phyloP scores from a whole-genome alignment of 2,888 invertebrate genomes.

The Nomada fucata region DNA sequence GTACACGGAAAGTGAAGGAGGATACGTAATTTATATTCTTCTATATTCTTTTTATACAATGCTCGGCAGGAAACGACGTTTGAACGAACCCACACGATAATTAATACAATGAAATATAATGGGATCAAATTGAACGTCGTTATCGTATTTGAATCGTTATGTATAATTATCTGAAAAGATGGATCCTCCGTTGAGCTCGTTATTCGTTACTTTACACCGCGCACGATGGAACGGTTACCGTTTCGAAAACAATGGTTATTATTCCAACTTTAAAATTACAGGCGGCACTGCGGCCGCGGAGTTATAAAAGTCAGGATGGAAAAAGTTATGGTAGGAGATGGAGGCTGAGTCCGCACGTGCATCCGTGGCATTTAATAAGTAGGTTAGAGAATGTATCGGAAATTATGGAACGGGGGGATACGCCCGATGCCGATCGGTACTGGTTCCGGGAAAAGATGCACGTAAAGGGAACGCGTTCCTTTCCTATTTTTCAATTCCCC shows the following conservation, averaged over 20 bases:
- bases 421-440: slow-evolving; percentile 41
- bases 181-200: background rate
- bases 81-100: too few species aligned
- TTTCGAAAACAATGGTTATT: slow-evolving; percentile 7
- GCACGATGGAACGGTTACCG: background rate
- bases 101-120: too few species aligned
- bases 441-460: slow-evolving; percentile 23
- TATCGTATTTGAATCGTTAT: too few species aligned
- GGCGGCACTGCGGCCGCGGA: slow-evolving; percentile 21
- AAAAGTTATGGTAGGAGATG: slow-evolving; percentile 26
- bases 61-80: too few species aligned
- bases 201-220: background rate
- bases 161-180: too few species aligned
- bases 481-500: slow-evolving; percentile 1
- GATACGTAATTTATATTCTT: too few species aligned
- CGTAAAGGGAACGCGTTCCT: slow-evolving; percentile 5
- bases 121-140: too few species aligned
- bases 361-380: slow-evolving; percentile 49
- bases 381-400: slow-evolving; percentile 45
- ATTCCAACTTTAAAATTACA: slow-evolving; percentile 44
- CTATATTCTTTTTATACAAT: too few species aligned
- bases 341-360: slow-evolving; percentile 22
- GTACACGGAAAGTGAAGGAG: too few species aligned
- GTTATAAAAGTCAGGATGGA: slow-evolving; percentile 40
- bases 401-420: slow-evolving; percentile 40